phyloP scores from a whole-genome alignment of 2,888 invertebrate genomes.

The Standfussiana lucernea region DNA sequence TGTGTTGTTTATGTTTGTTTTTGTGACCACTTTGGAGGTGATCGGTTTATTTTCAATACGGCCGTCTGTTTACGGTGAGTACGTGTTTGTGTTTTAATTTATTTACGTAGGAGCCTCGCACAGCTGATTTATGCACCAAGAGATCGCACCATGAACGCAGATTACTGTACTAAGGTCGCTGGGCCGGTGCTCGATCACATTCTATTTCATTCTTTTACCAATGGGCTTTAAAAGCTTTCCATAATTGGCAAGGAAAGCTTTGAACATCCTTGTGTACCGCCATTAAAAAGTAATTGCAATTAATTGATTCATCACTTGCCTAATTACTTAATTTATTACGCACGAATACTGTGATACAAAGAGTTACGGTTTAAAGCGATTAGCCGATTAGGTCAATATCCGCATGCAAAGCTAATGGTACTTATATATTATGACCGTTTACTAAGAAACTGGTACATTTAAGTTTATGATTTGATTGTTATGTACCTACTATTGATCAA shows the following conservation, averaged over 20 bases:
- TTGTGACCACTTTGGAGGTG: constrained; percentile 88
- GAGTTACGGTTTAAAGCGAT: constrained; percentile 36
- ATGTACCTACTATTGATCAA: constrained; percentile 16
- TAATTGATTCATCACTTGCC: constrained; percentile 50
- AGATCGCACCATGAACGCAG: constrained; percentile 84
- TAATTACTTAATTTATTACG: constrained; percentile 56
- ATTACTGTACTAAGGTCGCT: constrained; percentile 83
- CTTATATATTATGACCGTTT: constrained; percentile 22
- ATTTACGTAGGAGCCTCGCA: constrained; percentile 80
- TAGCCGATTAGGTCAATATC: constrained; percentile 56
- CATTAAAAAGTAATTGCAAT: constrained; percentile 40
- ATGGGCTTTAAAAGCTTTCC: constrained; percentile 69
- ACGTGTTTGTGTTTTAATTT: constrained; percentile 84
- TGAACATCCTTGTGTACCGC: constrained; percentile 65
- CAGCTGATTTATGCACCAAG: constrained; percentile 85
- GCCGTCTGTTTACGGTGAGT: constrained; percentile 88
- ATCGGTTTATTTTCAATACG: constrained; percentile 85
- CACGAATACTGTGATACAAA: constrained; percentile 42
- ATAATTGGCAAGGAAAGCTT: constrained; percentile 65
- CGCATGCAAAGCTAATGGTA: constrained; percentile 31
- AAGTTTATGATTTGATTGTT: constrained; percentile 2
- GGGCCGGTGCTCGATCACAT: constrained; percentile 77
- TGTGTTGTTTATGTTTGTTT: constrained; percentile 87
- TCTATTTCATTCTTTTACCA: constrained; percentile 76
- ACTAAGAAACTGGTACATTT: constrained; percentile 33